Percentiles rank a stretch among this genome's conserved stretches.
phyloP scores from a whole-genome alignment of 2,888 invertebrate species.

The Tachina fera region DNA sequence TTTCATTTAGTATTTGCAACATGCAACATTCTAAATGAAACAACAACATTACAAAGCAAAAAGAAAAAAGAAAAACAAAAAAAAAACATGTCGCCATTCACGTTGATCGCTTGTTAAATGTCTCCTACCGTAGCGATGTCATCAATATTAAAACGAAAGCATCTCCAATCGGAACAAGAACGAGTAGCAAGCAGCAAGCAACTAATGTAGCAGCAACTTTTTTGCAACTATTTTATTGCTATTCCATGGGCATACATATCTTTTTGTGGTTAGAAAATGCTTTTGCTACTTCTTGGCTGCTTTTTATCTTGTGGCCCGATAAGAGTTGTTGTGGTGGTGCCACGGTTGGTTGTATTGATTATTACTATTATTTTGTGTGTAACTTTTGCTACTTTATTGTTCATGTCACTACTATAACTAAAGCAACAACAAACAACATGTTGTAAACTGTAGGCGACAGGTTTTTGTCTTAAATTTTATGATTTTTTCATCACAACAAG shows the following conservation, averaged over 20 bases:
- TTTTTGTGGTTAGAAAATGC: constrained; percentile 33
- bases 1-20: constrained; percentile 65
- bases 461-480: constrained; percentile 51
- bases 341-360: constrained; percentile 13
- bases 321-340: constrained; percentile 29
- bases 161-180: constrained; percentile 62
- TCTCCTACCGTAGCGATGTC: constrained; percentile 73
- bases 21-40: constrained; percentile 72
- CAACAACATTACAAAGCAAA: constrained; percentile 35
- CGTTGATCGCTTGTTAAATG: constrained; percentile 74
- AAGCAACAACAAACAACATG: constrained; percentile 37
- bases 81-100: constrained; percentile 73
- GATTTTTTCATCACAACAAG: constrained; percentile 58
- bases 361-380: constrained; percentile 11
- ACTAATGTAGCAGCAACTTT: constrained; percentile 17
- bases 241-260: constrained; percentile 1
- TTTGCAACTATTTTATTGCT: constrained; percentile 17
- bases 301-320: constrained; percentile 29
- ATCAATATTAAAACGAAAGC: constrained; percentile 73
- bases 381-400: constrained; percentile 69
- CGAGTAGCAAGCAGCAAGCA: constrained; percentile 37
- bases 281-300: constrained; percentile 11
- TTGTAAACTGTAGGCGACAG: constrained; percentile 32
- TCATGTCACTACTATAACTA: constrained; percentile 62
- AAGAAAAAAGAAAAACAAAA: neutral